Conservation (phyloP, 2,888 invertebrate species). For the Escarpia spicata region DNA sequence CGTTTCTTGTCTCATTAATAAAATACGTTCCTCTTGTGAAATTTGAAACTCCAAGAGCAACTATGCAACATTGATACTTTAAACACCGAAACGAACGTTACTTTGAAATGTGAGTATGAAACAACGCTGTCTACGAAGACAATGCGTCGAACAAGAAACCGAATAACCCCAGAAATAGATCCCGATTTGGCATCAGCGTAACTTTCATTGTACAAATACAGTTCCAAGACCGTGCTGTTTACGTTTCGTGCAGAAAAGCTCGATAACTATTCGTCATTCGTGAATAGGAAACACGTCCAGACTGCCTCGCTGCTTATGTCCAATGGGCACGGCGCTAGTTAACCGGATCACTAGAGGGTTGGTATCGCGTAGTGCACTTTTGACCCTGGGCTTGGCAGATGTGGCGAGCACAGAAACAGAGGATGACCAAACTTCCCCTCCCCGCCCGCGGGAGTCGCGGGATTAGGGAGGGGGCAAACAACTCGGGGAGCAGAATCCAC, state of each 20-base stretch:
- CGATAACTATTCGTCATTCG: too few relatives aligned
- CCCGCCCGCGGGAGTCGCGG: background rate
- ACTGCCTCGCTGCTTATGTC: background rate
- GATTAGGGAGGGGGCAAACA: background rate
- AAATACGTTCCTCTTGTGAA: background rate
- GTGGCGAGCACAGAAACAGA: background rate
- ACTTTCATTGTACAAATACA: background rate
- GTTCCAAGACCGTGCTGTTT: background rate
- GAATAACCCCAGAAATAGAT: background rate
- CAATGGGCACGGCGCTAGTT: background rate
- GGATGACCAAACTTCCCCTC: background rate
- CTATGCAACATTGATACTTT: slow-evolving; percentile 3
- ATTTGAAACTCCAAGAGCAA: background rate
- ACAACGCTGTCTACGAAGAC: background rate
- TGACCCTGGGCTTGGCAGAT: background rate
- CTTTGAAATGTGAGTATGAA: background rate
- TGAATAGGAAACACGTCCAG: background rate
- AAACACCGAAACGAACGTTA: background rate
- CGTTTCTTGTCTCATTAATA: background rate
- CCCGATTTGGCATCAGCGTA: background rate
- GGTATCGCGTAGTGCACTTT: background rate
- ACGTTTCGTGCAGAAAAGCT: background rate
- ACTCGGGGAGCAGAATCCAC: background rate
- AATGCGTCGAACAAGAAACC: background rate
- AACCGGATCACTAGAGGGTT: background rate